A percentile compares a stretch with the other conserved stretches of the same genome.
Conservation (phyloP, 2,113 vertebrate species). For the Sceloporus tristichus region DNA sequence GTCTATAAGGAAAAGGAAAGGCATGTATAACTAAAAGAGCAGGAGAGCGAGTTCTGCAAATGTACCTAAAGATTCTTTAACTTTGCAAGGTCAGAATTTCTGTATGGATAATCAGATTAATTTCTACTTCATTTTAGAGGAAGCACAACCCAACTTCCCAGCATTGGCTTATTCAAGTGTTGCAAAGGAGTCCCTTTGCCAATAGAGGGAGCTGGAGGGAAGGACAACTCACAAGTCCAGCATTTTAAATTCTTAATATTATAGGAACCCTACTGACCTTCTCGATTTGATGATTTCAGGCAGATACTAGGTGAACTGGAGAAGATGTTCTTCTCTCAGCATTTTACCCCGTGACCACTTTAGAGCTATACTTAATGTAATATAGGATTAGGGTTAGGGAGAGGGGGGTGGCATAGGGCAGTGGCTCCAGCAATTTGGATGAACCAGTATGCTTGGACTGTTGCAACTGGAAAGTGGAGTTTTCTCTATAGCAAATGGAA, state of each 20-base stretch:
- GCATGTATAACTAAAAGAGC: neutral
- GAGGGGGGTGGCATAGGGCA: too few species aligned
- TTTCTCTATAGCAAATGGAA: too few species aligned
- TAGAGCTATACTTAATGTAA: too few species aligned
- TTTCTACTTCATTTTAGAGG: neutral
- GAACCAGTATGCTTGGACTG: too few species aligned
- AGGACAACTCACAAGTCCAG: neutral
- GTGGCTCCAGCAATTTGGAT: too few species aligned
- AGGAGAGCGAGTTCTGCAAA: neutral
- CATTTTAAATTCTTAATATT: neutral
- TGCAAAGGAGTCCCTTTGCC: neutral
- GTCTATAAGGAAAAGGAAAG: neutral
- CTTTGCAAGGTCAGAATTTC: neutral
- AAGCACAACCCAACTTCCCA: neutral
- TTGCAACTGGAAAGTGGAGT: too few species aligned
- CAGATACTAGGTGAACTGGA: neutral
- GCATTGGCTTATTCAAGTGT: neutral
- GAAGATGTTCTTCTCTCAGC: neutral
- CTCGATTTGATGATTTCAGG: neutral
- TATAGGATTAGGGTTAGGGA: too few species aligned
- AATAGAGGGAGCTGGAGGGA: conserved; percentile 10
- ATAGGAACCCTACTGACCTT: neutral
- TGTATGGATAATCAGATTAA: too few species aligned
- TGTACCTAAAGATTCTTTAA: neutral
- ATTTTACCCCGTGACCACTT: too few species aligned